Evolutionary conservation across 2,797 vertebrate species (phyloP), one percentile per base, ranked within the genome.

Genomic region (Acestrorhynchus altus): DNA sequence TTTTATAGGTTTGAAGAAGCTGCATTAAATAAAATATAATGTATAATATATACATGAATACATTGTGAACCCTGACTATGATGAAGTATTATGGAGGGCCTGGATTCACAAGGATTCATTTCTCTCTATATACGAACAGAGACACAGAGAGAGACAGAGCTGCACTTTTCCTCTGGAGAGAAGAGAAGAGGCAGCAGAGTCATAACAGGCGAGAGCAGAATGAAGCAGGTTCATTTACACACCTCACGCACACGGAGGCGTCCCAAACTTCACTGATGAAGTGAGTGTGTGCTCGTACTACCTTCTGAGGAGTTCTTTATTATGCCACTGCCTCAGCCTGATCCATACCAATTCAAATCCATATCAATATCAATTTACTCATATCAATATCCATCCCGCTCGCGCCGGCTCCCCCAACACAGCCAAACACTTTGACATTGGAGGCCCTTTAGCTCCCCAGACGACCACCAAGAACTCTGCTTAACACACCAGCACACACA

Each of bases 281-380:
- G 87, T 89, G 87, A 89, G 83, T 90, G 81, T 88, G 84, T 88
- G 86, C 84, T 86, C 81, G 83, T 88, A 85, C 89, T 84, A 87
- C 86, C 89, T 87, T 85, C 89, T 86, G 91, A 90, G 84, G 88
- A 91, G 88, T 90, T 91, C 91, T 93, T 90, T 95, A 93, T 94
- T 94, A 94, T 93, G 91, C 92, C 87, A 89, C 93, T 92, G 93
- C 90, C 87, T 89, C 84, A 88, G 90, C 83, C 94, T 89, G 92
- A 96, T 97, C 95, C 89, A 94, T 94, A 92, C 89, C 89, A 93
- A 93, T 94, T 86, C 89, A 95, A 95, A 96, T 93, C 93, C 92
- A 95, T 97, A 96, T 98, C 95, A 95, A 98, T 98, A 96, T 96
- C 95, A 95, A 96, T 98, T 97, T 97, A 94, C 95, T 95, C 91